Evolutionary conservation across 2,888 invertebrate species (phyloP).

Genomic region (Raillietiella orientalis): DNA sequence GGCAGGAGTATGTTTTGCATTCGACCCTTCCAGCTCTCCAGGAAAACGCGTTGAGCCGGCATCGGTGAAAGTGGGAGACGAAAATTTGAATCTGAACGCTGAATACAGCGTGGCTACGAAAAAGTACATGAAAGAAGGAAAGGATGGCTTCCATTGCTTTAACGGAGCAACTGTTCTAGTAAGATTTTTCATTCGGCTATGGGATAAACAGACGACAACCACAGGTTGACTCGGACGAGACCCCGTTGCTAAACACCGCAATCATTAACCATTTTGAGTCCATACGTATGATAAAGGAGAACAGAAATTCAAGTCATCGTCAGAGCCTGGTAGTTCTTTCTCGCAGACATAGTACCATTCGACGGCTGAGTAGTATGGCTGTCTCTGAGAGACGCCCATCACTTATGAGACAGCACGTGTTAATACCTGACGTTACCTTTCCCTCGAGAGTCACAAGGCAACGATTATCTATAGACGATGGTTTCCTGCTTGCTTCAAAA

Average conservation of each 20-base stretch:
- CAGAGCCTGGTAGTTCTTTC: conserved; percentile 56
- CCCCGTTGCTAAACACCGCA: conserved; percentile 46
- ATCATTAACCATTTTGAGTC: conserved; percentile 69
- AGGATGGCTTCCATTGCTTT: conserved; percentile 54
- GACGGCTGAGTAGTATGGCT: not conserved
- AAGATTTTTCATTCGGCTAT: conserved; percentile 9
- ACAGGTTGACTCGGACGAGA: conserved; percentile 50
- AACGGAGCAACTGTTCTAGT: conserved; percentile 37
- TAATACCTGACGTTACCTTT: too few species aligned
- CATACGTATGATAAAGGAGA: conserved; percentile 40
- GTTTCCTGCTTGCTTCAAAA: too few species aligned
- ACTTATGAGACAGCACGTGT: too few species aligned
- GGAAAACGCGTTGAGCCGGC: conserved; percentile 32
- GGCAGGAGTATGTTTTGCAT: conserved; percentile 18
- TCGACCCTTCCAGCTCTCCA: conserved; percentile 21
- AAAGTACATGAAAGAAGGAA: conserved; percentile 40
- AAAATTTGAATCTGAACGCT: conserved; percentile 34
- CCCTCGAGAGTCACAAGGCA: too few species aligned
- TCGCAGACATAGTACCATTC: conserved; percentile 12
- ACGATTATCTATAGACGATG: too few species aligned
- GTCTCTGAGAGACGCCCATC: too few species aligned
- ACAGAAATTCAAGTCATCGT: conserved; percentile 37
- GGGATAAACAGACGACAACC: not conserved
- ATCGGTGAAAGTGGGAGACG: conserved; percentile 49
- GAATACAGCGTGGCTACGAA: conserved; percentile 46